A percentile compares a stretch with the other conserved stretches of the same genome.
These are phyloP conservation scores for Myotis myotis DNA, from an alignment of 2,797 vertebrate species.

Conservation along the genomic window DNA sequence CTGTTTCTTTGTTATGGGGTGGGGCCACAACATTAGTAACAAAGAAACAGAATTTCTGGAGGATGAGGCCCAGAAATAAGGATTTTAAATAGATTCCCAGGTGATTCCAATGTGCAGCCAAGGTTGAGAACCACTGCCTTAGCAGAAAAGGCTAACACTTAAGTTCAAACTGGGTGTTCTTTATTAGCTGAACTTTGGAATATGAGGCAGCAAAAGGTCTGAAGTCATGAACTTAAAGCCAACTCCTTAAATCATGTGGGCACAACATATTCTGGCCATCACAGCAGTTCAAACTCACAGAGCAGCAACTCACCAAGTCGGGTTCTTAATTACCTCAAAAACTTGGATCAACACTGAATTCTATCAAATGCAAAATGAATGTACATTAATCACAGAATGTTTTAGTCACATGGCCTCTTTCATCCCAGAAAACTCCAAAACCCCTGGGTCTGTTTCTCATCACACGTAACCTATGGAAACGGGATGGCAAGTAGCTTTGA, in stretches of 20 bases:
- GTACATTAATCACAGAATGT: constrained; percentile 64
- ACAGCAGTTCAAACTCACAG: constrained; percentile 11
- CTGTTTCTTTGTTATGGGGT: too few species aligned
- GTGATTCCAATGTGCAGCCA: too few species aligned
- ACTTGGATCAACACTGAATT: constrained; percentile 54
- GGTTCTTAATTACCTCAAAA: constrained; percentile 66
- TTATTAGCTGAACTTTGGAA: constrained; percentile 58
- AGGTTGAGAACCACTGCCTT: neutral
- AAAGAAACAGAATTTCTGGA: too few species aligned
- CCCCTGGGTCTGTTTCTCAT: constrained; percentile 66
- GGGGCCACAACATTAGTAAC: too few species aligned
- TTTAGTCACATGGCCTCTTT: constrained; percentile 61
- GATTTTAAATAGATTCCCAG: too few species aligned
- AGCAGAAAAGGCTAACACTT: neutral
- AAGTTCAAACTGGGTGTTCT: neutral
- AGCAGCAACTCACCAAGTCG: constrained; percentile 52
- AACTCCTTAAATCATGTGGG: constrained; percentile 30
- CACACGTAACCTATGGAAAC: constrained; percentile 56
- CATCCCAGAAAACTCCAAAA: constrained; percentile 48
- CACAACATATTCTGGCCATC: constrained; percentile 43
- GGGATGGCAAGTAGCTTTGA: constrained; percentile 27
- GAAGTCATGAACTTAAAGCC: constrained; percentile 26
- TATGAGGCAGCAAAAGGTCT: constrained; percentile 12
- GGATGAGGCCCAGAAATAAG: too few species aligned
- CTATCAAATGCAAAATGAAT: constrained; percentile 67